Evolutionary conservation across 1,140 invertebrate genomes (phyloP).

Genomic region (Drosophila subobscura): DNA sequence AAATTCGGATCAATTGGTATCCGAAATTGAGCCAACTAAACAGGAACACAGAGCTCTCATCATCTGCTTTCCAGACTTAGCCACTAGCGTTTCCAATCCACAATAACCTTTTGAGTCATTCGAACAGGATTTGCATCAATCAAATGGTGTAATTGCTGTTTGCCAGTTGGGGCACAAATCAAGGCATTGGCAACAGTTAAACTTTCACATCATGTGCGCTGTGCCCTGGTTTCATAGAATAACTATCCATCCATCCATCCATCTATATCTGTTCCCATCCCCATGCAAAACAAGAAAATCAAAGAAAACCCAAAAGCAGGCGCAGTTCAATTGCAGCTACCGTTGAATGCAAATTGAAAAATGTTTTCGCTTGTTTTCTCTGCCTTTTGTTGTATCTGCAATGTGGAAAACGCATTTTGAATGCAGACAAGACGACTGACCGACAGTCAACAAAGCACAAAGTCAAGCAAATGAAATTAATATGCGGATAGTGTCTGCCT

Average conservation of each 20-base stretch:
- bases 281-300: conserved; percentile 26
- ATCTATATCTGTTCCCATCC: neutral
- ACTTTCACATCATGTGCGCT: conserved; percentile 62
- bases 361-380: conserved; percentile 40
- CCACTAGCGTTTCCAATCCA: neutral
- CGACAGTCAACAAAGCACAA: conserved; percentile 34
- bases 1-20: no score
- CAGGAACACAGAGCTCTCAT: no score
- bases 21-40: no score
- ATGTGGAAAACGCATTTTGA: conserved; percentile 51
- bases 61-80: neutral
- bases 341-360: conserved; percentile 50
- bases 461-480: conserved; percentile 63
- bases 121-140: conserved; percentile 68
- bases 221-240: conserved; percentile 70
- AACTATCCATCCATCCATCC: conserved; percentile 3
- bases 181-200: conserved; percentile 60
- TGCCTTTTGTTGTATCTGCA: conserved; percentile 26
- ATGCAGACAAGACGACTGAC: conserved; percentile 46
- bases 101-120: neutral
- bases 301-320: conserved; percentile 39
- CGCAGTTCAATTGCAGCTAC: conserved; percentile 13
- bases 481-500: conserved; percentile 53
- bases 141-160: conserved; percentile 20
- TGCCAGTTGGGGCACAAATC: conserved; percentile 56